Evolutionary conservation across 2,888 invertebrate species (phyloP).

Genomic region (Hypolimnas misippus): DNA sequence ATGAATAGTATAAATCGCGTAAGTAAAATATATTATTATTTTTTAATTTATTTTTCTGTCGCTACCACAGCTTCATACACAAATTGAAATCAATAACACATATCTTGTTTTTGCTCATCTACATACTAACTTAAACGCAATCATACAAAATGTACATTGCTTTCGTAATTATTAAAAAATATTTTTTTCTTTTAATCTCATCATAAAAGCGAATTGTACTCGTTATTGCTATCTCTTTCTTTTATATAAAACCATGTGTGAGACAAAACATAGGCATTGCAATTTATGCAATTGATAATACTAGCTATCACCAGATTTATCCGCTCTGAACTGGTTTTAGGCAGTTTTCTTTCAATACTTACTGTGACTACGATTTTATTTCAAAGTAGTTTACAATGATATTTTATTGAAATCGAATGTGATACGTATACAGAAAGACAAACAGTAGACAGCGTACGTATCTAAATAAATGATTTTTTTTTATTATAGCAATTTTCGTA

Average conservation of each 20-base stretch:
- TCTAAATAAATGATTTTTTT: too few species aligned
- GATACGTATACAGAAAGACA: too few species aligned
- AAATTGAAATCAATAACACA: conserved; percentile 67
- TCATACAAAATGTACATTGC: conserved; percentile 25
- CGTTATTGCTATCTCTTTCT: background rate
- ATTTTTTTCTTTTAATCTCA: background rate
- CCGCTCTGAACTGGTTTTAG: background rate
- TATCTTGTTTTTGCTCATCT: conserved; percentile 65
- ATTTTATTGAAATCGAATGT: too few species aligned
- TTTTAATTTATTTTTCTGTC: conserved; percentile 17
- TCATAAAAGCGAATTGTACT: background rate
- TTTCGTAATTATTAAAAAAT: conserved; percentile 22
- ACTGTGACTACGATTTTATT: too few species aligned
- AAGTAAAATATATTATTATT: background rate
- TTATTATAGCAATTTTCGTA: too few species aligned
- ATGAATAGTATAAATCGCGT: too few species aligned
- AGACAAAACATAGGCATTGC: background rate
- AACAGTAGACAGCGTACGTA: too few species aligned
- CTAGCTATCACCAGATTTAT: background rate
- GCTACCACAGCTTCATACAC: conserved; percentile 27
- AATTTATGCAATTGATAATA: background rate
- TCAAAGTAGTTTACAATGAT: too few species aligned
- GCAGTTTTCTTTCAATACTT: background rate
- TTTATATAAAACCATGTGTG: background rate
- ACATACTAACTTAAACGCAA: conserved; percentile 28